A percentile compares a stretch with the other conserved stretches of the same genome.
These are phyloP conservation scores for Phaenicophaeus curvirostris DNA, from an alignment of 2,797 vertebrate genomes.

Conservation along the genomic window DNA sequence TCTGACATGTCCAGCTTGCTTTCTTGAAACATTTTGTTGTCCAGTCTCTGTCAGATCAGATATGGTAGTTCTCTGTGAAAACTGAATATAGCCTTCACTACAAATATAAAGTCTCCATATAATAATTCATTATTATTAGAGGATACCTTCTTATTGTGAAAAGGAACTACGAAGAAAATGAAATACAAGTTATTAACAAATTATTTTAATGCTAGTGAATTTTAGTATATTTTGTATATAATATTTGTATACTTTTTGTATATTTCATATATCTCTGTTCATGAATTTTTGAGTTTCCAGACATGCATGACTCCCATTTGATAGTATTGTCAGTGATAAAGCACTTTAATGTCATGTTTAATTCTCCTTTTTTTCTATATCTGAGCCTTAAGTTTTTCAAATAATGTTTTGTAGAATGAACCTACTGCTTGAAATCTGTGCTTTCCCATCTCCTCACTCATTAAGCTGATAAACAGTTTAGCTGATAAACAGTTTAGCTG, in stretches of 20 bases:
- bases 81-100: background rate
- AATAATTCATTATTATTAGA: background rate
- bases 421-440: background rate
- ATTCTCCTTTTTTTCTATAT: constrained; percentile 9
- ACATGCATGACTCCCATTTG: background rate
- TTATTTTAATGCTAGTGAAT: background rate
- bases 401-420: background rate
- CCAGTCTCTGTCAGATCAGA: background rate
- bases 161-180: background rate
- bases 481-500: background rate
- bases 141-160: background rate
- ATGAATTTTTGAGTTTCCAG: background rate
- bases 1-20: background rate
- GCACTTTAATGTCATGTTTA: background rate
- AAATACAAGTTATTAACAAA: background rate
- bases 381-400: background rate
- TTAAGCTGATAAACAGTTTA: background rate
- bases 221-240: background rate
- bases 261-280: background rate
- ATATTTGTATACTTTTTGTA: background rate
- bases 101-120: background rate
- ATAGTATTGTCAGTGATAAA: background rate
- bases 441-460: background rate
- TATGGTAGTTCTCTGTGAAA: background rate
- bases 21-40: background rate